Base-by-base conservation (phyloP, 2,888 invertebrate species). In the Heliconius aoede region DNA sequence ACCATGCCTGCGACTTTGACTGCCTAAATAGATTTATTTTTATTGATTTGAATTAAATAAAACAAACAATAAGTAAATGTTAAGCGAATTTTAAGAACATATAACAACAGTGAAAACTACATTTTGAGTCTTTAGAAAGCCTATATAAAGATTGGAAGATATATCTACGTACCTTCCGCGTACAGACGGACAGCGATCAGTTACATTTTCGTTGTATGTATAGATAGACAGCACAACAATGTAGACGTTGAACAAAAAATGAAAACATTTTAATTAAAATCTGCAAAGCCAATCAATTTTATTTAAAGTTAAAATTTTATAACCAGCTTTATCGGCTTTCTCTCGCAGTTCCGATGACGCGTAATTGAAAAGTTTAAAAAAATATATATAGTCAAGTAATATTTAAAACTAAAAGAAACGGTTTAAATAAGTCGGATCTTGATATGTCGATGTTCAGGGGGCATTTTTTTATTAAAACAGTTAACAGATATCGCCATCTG, bases 231-330 rank as follows among this genome's bases (percentile, higher is more conserved):
- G 15, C 24, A 36, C 15, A 32, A 64, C 32, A 9, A 65, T 65
- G 36, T 36, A 36, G 36, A 65, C 36, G n/a, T 36, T 13, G 24
- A 36, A 65, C 15, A 15, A 65, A 36, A 36, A 36, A n/a, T 64
- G 30, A 21, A n/a, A 36, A 65, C 24, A 36, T 65, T 40, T 65
- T 65, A 36, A 65, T 65, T 65, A 65, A 65, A 36, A 36, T 36
- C 36, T n/a, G 65, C 36, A 65, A 64, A 32, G 15, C 65, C 65
- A 36, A 65, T 65, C 65, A 36, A 24, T 24, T 65, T 36, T 24
- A 36, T 24, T 65, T 65, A 65, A 65, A 65, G 65, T 65, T 65
- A 8, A 40, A 40, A 5, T 65, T 30, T 64, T 64, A 64, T 65
- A 65, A 15, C 24, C 24, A 24, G 65, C 24, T 65, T 65, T 65